These are phyloP conservation scores for Colius striatus DNA, from an alignment of 2,113 vertebrate genomes.

Conservation along the genomic window DNA sequence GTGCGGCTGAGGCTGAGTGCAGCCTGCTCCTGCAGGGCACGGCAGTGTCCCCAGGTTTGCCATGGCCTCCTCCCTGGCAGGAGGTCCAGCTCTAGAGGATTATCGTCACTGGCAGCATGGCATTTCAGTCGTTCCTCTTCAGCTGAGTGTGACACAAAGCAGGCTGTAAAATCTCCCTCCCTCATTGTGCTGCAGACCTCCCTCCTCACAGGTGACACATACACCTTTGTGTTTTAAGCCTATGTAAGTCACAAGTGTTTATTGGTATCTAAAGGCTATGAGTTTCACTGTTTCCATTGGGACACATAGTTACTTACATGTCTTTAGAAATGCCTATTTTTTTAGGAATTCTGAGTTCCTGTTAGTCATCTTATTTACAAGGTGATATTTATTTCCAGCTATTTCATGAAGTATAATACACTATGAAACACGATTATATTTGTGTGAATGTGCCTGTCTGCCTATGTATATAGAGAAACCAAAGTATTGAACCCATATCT, in stretches of 20 bases:
- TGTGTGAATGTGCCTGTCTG: not conserved
- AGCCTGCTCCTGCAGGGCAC: accelerated
- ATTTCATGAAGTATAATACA: not conserved
- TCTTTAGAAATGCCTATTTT: not conserved
- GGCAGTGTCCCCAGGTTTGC: accelerated
- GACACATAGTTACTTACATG: accelerated
- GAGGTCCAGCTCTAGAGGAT: not conserved
- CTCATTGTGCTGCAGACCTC: accelerated
- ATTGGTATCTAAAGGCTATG: accelerated
- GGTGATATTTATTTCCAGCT: not conserved
- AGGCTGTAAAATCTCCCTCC: not conserved
- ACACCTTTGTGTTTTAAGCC: accelerated
- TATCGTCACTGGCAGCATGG: not conserved
- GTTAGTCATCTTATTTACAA: not conserved
- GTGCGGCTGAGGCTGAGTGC: accelerated
- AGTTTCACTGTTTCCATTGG: not conserved
- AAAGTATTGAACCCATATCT: not conserved
- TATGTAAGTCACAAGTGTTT: accelerated
- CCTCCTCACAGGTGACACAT: accelerated
- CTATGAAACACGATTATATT: accelerated
- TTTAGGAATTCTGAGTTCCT: not conserved
- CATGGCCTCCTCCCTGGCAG: too few species aligned
- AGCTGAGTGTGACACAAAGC: accelerated
- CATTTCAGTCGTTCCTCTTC: not conserved
- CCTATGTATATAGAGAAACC: not conserved